Base-by-base conservation (phyloP, 2,888 invertebrate genomes). In the Troilus luridus region DNA sequence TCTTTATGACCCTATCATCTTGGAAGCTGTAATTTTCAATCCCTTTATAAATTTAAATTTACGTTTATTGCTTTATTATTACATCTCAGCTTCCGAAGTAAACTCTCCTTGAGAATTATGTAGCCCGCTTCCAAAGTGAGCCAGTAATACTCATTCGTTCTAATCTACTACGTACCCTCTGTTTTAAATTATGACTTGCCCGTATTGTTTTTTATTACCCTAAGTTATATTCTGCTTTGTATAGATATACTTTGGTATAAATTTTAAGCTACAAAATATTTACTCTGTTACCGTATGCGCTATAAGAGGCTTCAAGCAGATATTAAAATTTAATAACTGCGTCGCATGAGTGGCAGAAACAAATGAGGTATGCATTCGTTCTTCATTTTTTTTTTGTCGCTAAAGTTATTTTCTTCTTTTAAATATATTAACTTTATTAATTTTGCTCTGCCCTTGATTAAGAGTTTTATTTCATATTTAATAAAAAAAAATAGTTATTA, bases 11-110 rank as follows among this genome's bases (percentile, higher is more conserved):
- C 17, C 72, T 17, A 21, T 41, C 8, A 41, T 10, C 9, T 17
- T 9, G 8, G 9, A 77, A 21, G 41, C 27, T 41, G 27, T 41
- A 72, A 72, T 72, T 24, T n/a, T 0, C 12, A 27, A 27, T 41
- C 12, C 27, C 21, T 1, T 41, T 77, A 41, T 19, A 77, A 77
- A 77, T 77, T 77, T 77, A 41, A 77, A 77, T 77, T 77, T 77
- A 77, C 41, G 72, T 77, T 77, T 77, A 17, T 77, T 41, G 27
- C 27, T 77, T 41, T 27, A 77, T 77, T 77, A 77, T 77, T 77
- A 77, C 72, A 41, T 41, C 17, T 77, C 8, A 77, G 27, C 17
- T 77, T 77, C 41, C 41, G 7, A 77, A 77, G 72, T 77, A 41
- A 77, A 77, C 19, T 41, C 72, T 41, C 7, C 19, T 77, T 27